Conservation (phyloP, 2,888 invertebrate species). For the Epsilonema sp. region DNA sequence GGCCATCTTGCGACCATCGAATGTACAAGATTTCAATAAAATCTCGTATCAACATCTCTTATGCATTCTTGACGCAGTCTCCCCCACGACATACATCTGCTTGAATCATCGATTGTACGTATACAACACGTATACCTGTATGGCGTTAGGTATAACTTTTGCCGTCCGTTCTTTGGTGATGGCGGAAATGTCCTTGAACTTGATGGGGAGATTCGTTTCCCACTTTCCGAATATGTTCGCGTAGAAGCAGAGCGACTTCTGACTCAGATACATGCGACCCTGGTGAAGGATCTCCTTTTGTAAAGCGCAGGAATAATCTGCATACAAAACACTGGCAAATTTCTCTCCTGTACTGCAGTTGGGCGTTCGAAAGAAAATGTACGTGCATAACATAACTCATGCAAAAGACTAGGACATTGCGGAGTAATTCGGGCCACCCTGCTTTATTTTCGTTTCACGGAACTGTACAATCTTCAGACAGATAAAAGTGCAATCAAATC, state of each 20-base stretch:
- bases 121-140: too few relatives aligned
- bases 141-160: conserved; percentile 79
- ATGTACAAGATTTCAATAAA: conserved; percentile 6
- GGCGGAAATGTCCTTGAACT: conserved; percentile 71
- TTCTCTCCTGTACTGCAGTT: too few relatives aligned
- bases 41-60: too few relatives aligned
- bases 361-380: conserved; percentile 12
- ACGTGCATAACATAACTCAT: too few relatives aligned
- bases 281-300: conserved; percentile 88
- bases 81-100: too few relatives aligned
- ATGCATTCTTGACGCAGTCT: too few relatives aligned
- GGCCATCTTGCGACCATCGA: background rate
- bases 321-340: too few relatives aligned
- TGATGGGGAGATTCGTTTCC: conserved; percentile 56
- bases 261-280: conserved; percentile 80
- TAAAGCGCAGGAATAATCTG: conserved; percentile 90
- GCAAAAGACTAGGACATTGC: too few relatives aligned
- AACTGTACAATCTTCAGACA: background rate
- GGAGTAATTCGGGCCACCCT: too few relatives aligned
- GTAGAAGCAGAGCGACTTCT: conserved; percentile 85
- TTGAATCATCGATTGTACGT: too few relatives aligned
- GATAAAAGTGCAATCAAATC: background rate
- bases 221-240: conserved; percentile 92
- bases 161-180: conserved; percentile 84
- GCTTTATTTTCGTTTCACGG: too few relatives aligned